Base-by-base conservation (phyloP, 2,888 invertebrate genomes). In the Corythucha ciliata region DNA sequence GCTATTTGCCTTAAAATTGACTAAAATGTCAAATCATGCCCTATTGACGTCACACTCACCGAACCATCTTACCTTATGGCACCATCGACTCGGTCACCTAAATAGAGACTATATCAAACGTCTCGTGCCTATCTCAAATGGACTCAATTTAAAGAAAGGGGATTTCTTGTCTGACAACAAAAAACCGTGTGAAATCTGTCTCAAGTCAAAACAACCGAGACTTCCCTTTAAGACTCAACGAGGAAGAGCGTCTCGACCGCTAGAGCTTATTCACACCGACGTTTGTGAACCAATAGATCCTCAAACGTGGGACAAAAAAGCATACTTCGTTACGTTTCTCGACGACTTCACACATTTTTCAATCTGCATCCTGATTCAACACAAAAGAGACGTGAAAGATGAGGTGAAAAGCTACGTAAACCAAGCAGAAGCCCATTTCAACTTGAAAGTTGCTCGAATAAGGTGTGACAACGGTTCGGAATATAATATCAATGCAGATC, bases 191-290 rank as follows among this genome's bases (percentile, higher is more conserved):
- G 47, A 46, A 34, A 36, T 36, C 16, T 46, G 47, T 18, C 10
- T 46, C 10, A 46, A 46, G 12, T 2, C 48, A 18, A 37, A 48
- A 39, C 27, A 26, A 39, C 10, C 25, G 5, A 14, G 48, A 6
- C 25, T 27, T n/a, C 48, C 48, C 3, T 48, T 48, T 18, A 27
- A 29, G 2, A 6, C 8, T 7, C 7, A 24, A 18, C 24, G 48
- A 6, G 29, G 26, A 20, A 21, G 37, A 18, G 37, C 48, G 12
- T 8, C 37, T 24, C 2, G 14, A 16, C 48, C 48, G 6, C 24
- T 48, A 7, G 37, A 48, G 21, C 37, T 48, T 37, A 8, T 48
- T 14, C 37, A 48, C 20, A 48, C 48, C n/a, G 48, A 48, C 21
- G 48, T 48, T 6, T 27, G 37, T 14, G 26, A 8, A 5, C 27